Base-by-base conservation (phyloP, 2,888 invertebrate species). In the Mylabris sibirica region DNA sequence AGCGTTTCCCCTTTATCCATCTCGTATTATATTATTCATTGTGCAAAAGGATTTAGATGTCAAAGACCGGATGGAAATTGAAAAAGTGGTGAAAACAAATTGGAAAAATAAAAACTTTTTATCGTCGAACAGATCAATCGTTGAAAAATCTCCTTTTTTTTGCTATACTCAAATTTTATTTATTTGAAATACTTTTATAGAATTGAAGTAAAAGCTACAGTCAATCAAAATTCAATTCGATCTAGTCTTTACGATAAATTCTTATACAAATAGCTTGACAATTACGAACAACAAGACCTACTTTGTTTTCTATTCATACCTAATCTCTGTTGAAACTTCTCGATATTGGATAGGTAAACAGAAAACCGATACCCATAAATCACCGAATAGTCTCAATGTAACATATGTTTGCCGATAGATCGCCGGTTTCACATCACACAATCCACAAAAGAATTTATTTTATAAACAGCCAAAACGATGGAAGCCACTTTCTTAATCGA, bases 291-390 rank as follows among this genome's bases (percentile, higher is more conserved):
- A 68, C 72, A 71, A 49, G 20, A 71, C 70, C 67, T 64, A 65
- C 71, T 72, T 70, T 72, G 65, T 72, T 70, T 64, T 62, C 74
- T 72, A 77, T 79, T 78, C 78, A 76, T 70, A 73, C 71, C 75
- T 73, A 74, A 76, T 76, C 77, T 76, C 77, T 76, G 75, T 78
- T 77, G 77, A 72, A 76, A 78, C 73, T 70, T 74, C 68, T 73
- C 67, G 75, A 76, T 78, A 77, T 77, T 76, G 77, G 75, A 77
- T 77, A 75, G 76, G 76, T 77, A 77, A 78, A 77, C 76, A 77
- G 77, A 77, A 77, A 78, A 76, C 76, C 75, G 74, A 74, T 73
- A 77, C 72, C 76, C 76, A 79, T 79, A 79, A 78, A 79, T 79
- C 78, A 79, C 75, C 74, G 73, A 75, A 75, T 75, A 71, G 65